These are phyloP conservation scores for Xestia xanthographa DNA, from an alignment of 2,888 invertebrate species.

Conservation along the genomic window DNA sequence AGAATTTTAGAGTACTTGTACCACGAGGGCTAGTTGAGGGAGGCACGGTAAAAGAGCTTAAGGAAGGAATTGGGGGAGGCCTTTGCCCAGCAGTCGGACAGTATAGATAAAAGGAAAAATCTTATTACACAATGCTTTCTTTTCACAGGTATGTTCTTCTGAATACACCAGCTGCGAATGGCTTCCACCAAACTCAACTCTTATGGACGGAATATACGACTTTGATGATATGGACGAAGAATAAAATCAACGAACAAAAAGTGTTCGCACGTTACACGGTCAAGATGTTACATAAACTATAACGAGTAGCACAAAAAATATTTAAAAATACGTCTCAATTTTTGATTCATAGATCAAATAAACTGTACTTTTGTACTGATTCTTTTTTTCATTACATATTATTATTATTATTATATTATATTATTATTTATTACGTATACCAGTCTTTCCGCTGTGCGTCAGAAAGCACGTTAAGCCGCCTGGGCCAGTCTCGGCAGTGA, in stretches of 20 bases:
- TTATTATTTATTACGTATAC: background rate
- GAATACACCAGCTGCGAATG: slow-evolving; percentile 86
- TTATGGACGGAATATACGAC: slow-evolving; percentile 80
- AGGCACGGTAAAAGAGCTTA: no score
- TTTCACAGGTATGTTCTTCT: slow-evolving; percentile 78
- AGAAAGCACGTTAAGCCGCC: no score
- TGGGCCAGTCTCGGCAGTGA: no score
- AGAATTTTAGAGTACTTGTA: background rate
- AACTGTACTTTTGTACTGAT: background rate
- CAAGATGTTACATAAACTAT: background rate
- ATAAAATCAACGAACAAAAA: slow-evolving; percentile 12
- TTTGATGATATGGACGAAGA: slow-evolving; percentile 64
- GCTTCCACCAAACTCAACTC: slow-evolving; percentile 91
- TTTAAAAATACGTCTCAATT: background rate
- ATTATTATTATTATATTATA: no score
- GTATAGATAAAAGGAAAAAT: no score
- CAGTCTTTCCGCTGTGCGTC: background rate
- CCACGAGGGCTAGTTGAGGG: no score
- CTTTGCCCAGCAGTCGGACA: no score
- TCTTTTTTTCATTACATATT: background rate
- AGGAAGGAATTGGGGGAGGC: no score
- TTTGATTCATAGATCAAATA: background rate
- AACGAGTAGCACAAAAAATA: background rate
- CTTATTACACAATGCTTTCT: background rate
- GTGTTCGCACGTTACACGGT: background rate